Percentiles rank a stretch among this genome's conserved stretches.
These are phyloP conservation scores for Sebastes steindachneri DNA, from an alignment of 2,797 vertebrate species.

Conservation along the genomic window DNA sequence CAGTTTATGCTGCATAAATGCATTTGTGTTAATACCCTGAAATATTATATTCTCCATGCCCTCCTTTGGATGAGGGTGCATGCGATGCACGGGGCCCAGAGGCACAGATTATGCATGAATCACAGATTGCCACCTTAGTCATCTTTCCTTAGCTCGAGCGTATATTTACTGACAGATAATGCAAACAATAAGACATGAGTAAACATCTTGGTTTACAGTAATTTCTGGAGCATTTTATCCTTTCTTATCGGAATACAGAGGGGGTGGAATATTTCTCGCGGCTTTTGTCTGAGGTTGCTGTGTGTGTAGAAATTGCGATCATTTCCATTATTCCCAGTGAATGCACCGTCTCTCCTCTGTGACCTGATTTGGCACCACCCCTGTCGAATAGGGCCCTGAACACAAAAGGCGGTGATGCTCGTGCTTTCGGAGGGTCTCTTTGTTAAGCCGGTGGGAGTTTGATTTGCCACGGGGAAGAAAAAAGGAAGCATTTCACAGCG, in stretches of 20 bases:
- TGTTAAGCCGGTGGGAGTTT: conserved; percentile 64
- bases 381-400: conserved; percentile 36
- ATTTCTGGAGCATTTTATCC: conserved; percentile 64
- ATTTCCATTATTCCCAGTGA: conserved; percentile 54
- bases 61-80: conserved; percentile 20
- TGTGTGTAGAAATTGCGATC: conserved; percentile 39
- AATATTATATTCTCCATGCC: conserved; percentile 28
- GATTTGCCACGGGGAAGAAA: conserved; percentile 47
- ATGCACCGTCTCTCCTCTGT: conserved; percentile 38
- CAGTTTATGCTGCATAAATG: conserved; percentile 25
- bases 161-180: conserved; percentile 59
- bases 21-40: conserved; percentile 41
- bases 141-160: conserved; percentile 29
- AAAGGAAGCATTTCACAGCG: conserved; percentile 8
- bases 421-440: conserved; percentile 44
- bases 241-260: conserved; percentile 50
- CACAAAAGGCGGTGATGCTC: conserved; percentile 54
- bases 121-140: conserved; percentile 52
- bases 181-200: conserved; percentile 60
- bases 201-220: conserved; percentile 69
- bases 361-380: conserved; percentile 65
- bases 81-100: not conserved
- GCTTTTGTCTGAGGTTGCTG: conserved; percentile 36
- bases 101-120: conserved; percentile 55
- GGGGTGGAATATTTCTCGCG: conserved; percentile 64